phyloP scores from a whole-genome alignment of 2,888 invertebrate genomes.

The Boloria selene region DNA sequence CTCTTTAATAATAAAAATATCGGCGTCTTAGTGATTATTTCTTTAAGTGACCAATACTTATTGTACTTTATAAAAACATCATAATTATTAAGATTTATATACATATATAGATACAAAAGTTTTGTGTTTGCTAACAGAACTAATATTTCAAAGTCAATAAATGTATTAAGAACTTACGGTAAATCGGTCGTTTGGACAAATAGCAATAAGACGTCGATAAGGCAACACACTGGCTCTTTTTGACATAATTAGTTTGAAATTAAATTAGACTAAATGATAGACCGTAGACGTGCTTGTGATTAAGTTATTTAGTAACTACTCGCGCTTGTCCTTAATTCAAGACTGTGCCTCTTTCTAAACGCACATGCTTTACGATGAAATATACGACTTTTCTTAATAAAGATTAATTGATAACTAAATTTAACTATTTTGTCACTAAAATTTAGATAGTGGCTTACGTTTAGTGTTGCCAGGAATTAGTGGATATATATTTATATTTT shows the following conservation, averaged over 20 bases:
- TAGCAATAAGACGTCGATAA: not conserved
- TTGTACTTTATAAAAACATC: too few relatives aligned
- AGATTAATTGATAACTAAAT: too few relatives aligned
- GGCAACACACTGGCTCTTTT: conserved; percentile 3
- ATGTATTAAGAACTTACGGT: too few relatives aligned
- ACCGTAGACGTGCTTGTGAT: conserved; percentile 8
- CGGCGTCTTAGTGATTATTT: too few relatives aligned
- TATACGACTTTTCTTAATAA: too few relatives aligned
- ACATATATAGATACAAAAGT: too few relatives aligned
- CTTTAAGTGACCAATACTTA: too few relatives aligned
- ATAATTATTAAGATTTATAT: too few relatives aligned
- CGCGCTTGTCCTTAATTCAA: not conserved
- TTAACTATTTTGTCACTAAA: not conserved
- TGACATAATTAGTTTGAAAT: conserved; percentile 4
- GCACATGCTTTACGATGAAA: not conserved
- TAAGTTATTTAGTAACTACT: not conserved
- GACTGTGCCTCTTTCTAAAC: not conserved
- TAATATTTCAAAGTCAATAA: too few relatives aligned
- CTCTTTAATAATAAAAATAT: not conserved
- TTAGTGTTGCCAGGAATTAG: not conserved
- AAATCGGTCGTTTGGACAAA: too few relatives aligned
- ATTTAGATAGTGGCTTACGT: not conserved
- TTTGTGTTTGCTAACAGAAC: too few relatives aligned
- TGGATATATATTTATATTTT: too few relatives aligned
- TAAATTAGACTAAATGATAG: conserved; percentile 12